Percentiles rank a stretch among this genome's conserved stretches.
These are phyloP conservation scores for Drosophila repleta DNA, from an alignment of 1,140 invertebrate genomes.

Conservation along the genomic window DNA sequence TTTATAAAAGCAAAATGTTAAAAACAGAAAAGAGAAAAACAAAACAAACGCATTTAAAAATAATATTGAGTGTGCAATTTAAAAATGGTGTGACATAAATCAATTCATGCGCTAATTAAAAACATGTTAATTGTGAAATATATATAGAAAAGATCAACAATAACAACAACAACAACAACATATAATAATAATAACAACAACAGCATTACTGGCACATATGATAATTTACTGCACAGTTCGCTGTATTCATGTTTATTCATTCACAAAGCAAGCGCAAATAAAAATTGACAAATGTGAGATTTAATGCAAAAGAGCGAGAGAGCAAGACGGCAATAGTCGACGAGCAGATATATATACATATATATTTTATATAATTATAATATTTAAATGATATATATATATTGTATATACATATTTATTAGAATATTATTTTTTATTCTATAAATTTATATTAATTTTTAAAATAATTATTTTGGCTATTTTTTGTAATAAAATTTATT, in stretches of 20 bases:
- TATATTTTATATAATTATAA: too few species aligned
- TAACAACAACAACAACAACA: conserved; percentile 7
- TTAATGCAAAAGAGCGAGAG: conserved; percentile 5
- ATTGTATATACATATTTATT: too few species aligned
- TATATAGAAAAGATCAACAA: too few species aligned
- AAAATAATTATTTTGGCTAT: too few species aligned
- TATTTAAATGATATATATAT: too few species aligned
- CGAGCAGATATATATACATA: too few species aligned
- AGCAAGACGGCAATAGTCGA: neutral
- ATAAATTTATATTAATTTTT: too few species aligned
- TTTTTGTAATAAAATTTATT: too few species aligned
- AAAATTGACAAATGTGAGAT: conserved; percentile 64
- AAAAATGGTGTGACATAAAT: conserved; percentile 65
- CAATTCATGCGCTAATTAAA: conserved; percentile 69
- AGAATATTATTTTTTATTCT: too few species aligned
- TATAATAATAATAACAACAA: conserved; percentile 10
- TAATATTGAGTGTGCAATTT: conserved; percentile 58
- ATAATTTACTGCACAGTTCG: conserved; percentile 52
- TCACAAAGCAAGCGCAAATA: conserved; percentile 51
- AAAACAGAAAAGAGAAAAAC: too few species aligned
- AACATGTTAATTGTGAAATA: conserved; percentile 65
- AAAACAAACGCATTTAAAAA: conserved; percentile 52
- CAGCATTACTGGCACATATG: conserved; percentile 23
- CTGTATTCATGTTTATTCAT: conserved; percentile 52
- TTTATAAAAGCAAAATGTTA: conserved; percentile 25